Conservation (phyloP, 2,113 vertebrate species). For the Macaca nemestrina region DNA sequence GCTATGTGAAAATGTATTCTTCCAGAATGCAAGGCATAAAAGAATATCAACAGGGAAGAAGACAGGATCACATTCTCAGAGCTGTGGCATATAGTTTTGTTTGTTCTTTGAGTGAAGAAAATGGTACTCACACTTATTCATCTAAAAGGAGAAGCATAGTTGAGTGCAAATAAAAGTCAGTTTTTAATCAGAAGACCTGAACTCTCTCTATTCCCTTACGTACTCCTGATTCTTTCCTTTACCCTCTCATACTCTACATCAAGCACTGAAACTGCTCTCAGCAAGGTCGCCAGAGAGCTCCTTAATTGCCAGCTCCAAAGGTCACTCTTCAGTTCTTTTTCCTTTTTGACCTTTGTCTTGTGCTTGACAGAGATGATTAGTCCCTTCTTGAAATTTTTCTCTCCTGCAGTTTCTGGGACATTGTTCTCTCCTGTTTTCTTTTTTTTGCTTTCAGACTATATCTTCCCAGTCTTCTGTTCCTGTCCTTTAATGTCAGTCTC, state of each 20-base stretch:
- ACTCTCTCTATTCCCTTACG: background rate
- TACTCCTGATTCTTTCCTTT: background rate
- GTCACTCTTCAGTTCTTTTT: constrained; percentile 44
- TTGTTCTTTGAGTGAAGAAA: background rate
- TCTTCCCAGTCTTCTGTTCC: background rate
- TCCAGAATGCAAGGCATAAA: background rate
- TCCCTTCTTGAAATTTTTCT: background rate
- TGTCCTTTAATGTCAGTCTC: background rate
- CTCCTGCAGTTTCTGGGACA: background rate
- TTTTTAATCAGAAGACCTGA: constrained; percentile 7
- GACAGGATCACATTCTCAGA: background rate
- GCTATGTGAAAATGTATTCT: background rate
- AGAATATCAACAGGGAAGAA: background rate
- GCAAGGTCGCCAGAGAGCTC: constrained; percentile 31
- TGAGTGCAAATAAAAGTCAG: background rate
- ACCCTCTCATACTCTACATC: background rate
- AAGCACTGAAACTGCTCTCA: constrained; percentile 16
- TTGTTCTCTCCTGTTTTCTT: background rate
- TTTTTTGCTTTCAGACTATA: background rate
- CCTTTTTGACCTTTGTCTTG: constrained; percentile 47
- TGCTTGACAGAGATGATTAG: constrained; percentile 50
- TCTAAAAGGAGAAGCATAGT: background rate
- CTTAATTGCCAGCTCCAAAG: constrained; percentile 57
- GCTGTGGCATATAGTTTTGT: background rate
- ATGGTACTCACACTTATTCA: background rate